Evolutionary conservation across 2,113 vertebrate genomes (phyloP), one percentile per base, ranked within the genome.

Genomic region (Galeopterus variegatus): DNA sequence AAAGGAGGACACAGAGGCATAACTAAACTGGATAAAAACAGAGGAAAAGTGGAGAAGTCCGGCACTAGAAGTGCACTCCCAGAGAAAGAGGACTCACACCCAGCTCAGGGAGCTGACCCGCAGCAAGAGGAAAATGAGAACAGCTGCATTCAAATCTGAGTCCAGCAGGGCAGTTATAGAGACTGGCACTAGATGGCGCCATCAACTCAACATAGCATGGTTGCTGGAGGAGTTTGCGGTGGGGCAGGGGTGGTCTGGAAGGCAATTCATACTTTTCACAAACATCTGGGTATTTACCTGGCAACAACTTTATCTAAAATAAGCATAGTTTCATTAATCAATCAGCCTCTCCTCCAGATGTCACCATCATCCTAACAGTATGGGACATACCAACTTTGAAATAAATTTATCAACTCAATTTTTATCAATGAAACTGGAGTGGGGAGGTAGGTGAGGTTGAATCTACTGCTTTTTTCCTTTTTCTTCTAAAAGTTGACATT

Each of bases 141-240:
- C 41, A 41, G 41, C 41, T 3, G 41, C 41, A 41, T 41, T 41
- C 41, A 41, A 41, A 41, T 41, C 41, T 41, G 23, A 96, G 45
- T 2, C 79, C 69, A 45, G 45, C 9, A 26, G 24, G 60, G 64
- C 89, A 95, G 72, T 97, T 95, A 90, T 84, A 95, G 4, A 81
- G n/a, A n/a, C 18, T 14, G 50, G 14, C 97, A 96, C 97, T 97
- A 98, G 97, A 97, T 97, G 97, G 97, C 87, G 50, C 96, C 96
- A 98, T 83, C 96, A 97, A 98, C 96, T 77, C 95, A 97, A 96
- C 96, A 97, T 97, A 97, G 97, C 96, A 98, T 96, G 97, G 97
- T 96, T 80, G 54, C 58, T 93, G 73, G 88, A 6, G 64, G 8
- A 18, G 26, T 48, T 17, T 62, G 33, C 4, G 1, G 33, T n/a